Evolutionary conservation across 2,888 invertebrate species (phyloP).

Genomic region (Galerucella nymphaeae): DNA sequence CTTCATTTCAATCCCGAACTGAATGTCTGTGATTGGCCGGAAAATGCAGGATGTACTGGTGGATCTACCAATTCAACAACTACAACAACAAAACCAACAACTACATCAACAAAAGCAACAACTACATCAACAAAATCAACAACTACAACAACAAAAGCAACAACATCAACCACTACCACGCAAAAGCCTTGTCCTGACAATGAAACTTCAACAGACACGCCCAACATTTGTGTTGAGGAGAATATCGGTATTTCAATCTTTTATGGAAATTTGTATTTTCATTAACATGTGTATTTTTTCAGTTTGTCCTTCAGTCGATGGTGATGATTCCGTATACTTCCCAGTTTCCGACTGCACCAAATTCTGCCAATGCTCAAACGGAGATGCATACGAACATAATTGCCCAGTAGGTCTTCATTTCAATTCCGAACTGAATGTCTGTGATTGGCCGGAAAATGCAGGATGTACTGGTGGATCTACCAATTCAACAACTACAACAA

Average conservation of each 20-base stretch:
- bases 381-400: slow-evolving; percentile 44
- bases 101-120: slow-evolving; percentile 16
- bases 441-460: slow-evolving; percentile 49
- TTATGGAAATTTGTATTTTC: too few relatives aligned
- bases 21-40: slow-evolving; percentile 39
- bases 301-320: slow-evolving; percentile 45
- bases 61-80: not conserved
- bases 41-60: slow-evolving; percentile 31
- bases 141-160: too few relatives aligned
- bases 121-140: not conserved
- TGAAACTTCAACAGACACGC: too few relatives aligned
- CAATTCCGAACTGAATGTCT: slow-evolving; percentile 45
- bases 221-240: not conserved
- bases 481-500: too few relatives aligned
- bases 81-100: not conserved
- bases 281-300: not conserved
- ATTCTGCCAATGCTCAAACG: slow-evolving; percentile 49
- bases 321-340: slow-evolving; percentile 36
- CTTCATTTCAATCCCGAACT: slow-evolving; percentile 40
- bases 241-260: not conserved
- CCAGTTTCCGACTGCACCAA: slow-evolving; percentile 43
- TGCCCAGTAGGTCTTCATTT: slow-evolving; percentile 51
- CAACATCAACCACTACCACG: too few relatives aligned
- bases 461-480: slow-evolving; percentile 42
- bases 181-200: not conserved